Evolutionary conservation across 2,113 vertebrate genomes (phyloP).

Genomic region (Boulengerochromis microlepis): DNA sequence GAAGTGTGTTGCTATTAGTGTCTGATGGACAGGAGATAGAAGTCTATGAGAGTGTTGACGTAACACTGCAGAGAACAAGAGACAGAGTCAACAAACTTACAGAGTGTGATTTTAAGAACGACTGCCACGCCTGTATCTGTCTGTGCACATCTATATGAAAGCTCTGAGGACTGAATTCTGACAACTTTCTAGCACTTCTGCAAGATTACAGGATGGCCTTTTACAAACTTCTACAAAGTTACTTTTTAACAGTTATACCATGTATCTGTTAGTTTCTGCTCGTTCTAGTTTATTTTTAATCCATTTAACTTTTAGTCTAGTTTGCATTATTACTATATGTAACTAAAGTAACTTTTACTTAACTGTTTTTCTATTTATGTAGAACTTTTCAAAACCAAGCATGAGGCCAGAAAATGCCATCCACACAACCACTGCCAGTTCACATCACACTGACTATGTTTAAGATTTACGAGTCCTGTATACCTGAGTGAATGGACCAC

Average conservation of each 20-base stretch:
- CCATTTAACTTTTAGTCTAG: neutral
- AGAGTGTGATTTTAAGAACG: neutral
- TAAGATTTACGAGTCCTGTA: neutral
- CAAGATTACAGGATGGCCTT: neutral
- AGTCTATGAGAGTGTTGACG: neutral
- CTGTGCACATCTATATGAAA: neutral
- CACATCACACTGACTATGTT: neutral
- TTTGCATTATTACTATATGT: neutral
- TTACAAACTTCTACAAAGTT: neutral
- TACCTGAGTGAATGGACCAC: neutral
- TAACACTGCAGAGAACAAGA: neutral
- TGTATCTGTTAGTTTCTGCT: neutral
- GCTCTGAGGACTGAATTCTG: neutral
- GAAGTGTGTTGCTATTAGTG: neutral
- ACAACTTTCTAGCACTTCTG: neutral
- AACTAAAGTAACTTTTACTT: neutral
- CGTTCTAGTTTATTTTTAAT: neutral
- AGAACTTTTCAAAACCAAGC: neutral
- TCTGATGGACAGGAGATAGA: neutral
- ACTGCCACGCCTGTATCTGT: neutral
- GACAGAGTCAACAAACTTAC: neutral
- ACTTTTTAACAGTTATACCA: neutral
- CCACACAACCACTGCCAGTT: fast-evolving
- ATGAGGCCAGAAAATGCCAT: neutral
- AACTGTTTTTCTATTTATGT: neutral